These are phyloP conservation scores for Pipistrellus pipistrellus DNA, from an alignment of 2,797 vertebrate genomes.

Conservation along the genomic window DNA sequence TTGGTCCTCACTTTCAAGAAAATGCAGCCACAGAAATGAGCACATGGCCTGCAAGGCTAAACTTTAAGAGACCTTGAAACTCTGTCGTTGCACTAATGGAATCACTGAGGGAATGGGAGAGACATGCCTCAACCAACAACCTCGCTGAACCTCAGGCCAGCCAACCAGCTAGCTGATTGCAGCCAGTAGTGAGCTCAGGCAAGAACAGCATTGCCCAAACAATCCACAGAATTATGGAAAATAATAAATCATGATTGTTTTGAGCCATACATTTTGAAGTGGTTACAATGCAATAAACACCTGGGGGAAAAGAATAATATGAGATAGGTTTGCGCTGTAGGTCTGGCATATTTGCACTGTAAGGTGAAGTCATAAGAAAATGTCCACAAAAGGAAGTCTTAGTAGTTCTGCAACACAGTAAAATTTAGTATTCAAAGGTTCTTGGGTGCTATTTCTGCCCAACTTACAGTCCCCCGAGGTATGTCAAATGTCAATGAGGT, in stretches of 20 bases:
- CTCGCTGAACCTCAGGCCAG: not conserved
- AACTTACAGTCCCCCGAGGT: not conserved
- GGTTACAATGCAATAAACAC: constrained; percentile 7
- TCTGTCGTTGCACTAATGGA: not conserved
- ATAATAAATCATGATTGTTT: not conserved
- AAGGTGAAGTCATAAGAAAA: constrained; percentile 24
- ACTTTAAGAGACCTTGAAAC: not conserved
- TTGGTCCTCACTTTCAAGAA: constrained; percentile 27
- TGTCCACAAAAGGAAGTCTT: not conserved
- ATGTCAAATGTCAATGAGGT: not conserved
- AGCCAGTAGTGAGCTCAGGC: not conserved
- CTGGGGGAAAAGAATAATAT: not conserved
- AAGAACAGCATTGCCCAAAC: not conserved
- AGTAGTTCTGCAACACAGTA: not conserved
- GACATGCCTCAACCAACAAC: not conserved
- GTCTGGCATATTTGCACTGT: not conserved
- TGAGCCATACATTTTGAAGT: not conserved
- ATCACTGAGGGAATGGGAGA: not conserved
- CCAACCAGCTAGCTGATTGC: not conserved
- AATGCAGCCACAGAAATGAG: not conserved
- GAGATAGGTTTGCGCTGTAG: not conserved
- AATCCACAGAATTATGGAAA: not conserved
- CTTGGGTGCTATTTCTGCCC: not conserved
- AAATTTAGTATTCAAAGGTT: constrained; percentile 40
- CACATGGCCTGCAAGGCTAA: not conserved